Percentiles rank a stretch among this genome's conserved stretches.
These are phyloP conservation scores for Pteropus rufus DNA, from an alignment of 2,797 vertebrate genomes.

Conservation along the genomic window DNA sequence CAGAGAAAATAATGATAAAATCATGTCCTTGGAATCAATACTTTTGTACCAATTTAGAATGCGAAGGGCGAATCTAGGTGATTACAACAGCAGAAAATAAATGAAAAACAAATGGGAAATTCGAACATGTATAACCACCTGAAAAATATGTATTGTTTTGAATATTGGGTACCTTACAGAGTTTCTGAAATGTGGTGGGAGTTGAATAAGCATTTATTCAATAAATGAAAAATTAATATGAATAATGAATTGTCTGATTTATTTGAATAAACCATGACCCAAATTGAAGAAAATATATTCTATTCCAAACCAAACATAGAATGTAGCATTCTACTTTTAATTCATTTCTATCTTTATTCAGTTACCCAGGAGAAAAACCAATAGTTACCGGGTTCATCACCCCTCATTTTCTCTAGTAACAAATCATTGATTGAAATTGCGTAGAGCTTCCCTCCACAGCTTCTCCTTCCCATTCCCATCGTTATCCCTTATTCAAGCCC, in stretches of 20 bases:
- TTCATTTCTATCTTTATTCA: neutral
- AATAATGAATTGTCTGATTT: neutral
- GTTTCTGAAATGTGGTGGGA: neutral
- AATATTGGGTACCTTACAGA: neutral
- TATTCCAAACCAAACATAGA: neutral
- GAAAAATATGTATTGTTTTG: neutral
- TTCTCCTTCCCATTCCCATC: neutral
- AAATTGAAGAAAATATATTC: neutral
- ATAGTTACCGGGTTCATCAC: neutral
- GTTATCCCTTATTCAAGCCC: neutral
- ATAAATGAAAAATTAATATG: neutral
- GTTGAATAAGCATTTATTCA: neutral
- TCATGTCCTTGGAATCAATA: neutral
- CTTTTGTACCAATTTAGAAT: neutral
- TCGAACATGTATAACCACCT: neutral
- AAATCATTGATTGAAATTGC: neutral
- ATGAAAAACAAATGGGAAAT: neutral
- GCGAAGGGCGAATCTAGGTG: neutral
- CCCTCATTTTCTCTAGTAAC: neutral
- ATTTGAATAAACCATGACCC: neutral
- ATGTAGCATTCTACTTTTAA: neutral
- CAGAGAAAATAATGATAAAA: neutral
- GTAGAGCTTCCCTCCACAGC: neutral
- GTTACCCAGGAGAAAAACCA: neutral
- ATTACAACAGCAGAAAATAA: neutral